Base-by-base conservation (phyloP, 2,888 invertebrate species). In the Fragum fragum region DNA sequence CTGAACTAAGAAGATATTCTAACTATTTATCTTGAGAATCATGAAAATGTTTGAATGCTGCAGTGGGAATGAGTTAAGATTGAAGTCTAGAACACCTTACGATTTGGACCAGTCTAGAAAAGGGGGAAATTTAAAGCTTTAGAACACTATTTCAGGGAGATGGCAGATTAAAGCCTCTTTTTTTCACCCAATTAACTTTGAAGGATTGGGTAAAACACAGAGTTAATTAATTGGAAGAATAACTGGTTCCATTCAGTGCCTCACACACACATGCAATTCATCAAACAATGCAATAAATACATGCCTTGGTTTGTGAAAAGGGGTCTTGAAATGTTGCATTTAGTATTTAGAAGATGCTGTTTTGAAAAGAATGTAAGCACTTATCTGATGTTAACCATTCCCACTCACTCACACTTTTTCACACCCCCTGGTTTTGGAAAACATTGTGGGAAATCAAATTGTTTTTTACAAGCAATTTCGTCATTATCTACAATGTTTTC, bases 171-270 rank as follows among this genome's bases (percentile, higher is more conserved):
- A 47, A 47, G 47, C 18, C n/a, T 18, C 47, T 16, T 47, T 47
- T 47, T 47, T 47, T 47, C 47, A 47, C 47, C 47, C 47, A 47
- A 47, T 47, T n/a, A 47, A 47, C 47, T 47, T 47, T 47, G 47
- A 47, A 26, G 26, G 57, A 57, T 57, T 57, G 57, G 57, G 57
- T 11, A n/a, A 23, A 57, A 57, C 57, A 57, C 21, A 23, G 57
- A 57, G 57, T 57, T 57, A 57, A 57, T 57, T 57, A 57, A 57
- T 21, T 57, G 57, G 23, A 23, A 14, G 57, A 57, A 57, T 26
- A 57, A 57, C 26, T 57, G 23, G 23, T 23, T 23, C 57, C 23
- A 57, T 18, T 26, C 57, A 57, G 23, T 57, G 57, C 57, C 14
- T 26, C 23, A 21, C 57, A 23, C 57, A 23, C 23, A 23, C 21